Percentiles rank a stretch among this genome's conserved stretches.
Conservation (phyloP, 2,113 vertebrate species). For the Butorides virescens region DNA sequence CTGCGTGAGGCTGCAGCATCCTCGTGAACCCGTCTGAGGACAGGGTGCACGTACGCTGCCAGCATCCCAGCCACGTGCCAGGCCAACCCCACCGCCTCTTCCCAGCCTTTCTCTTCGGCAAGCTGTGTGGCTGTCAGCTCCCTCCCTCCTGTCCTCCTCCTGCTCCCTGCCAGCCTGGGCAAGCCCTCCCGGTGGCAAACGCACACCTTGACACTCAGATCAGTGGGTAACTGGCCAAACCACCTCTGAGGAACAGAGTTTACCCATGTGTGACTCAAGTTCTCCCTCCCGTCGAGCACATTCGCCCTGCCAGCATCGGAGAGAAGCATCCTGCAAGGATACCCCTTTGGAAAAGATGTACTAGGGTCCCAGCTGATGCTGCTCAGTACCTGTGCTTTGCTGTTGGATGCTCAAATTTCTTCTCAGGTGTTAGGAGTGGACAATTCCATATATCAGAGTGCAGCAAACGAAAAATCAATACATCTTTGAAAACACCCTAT, state of each 20-base stretch:
- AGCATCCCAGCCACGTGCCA: not conserved
- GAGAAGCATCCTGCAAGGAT: not conserved
- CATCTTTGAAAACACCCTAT: not conserved
- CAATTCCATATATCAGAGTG: not conserved
- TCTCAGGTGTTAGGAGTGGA: not conserved
- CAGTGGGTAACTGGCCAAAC: not conserved
- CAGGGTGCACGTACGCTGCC: rapidly evolving
- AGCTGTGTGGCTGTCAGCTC: not conserved
- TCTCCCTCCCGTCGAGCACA: not conserved
- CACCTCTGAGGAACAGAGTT: not conserved
- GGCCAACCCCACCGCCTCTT: not conserved
- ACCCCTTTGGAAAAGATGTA: rapidly evolving
- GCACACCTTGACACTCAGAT: not conserved
- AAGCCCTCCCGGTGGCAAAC: not conserved
- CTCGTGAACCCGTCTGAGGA: not conserved
- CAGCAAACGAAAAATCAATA: not conserved
- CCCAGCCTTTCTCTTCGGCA: not conserved
- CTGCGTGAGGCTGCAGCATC: not conserved
- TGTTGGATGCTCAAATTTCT: not conserved
- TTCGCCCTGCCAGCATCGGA: not conserved
- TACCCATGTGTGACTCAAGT: not conserved
- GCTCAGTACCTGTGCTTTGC: not conserved
- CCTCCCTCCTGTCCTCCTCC: not conserved
- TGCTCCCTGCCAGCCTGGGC: not conserved
- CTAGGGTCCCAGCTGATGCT: not conserved